Base-by-base conservation (phyloP, 2,888 invertebrate genomes). In the Seira musarum region DNA sequence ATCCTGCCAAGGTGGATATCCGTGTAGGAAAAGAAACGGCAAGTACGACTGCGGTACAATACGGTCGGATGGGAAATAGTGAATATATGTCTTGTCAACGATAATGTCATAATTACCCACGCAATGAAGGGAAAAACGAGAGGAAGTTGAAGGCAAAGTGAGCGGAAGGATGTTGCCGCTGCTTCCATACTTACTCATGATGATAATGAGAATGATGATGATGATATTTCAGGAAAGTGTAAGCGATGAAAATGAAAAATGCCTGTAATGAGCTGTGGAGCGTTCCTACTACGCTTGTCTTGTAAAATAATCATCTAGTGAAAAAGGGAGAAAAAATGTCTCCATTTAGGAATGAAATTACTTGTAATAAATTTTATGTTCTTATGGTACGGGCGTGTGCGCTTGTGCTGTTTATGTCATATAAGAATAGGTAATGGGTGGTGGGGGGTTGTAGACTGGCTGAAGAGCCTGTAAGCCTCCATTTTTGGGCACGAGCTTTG, bases 401-500 rank as follows among this genome's bases (percentile, higher is more conserved):
- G 64, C 25, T 8, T 49, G 49, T 25, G 24, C 30, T 8, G 21
- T 35, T 83, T 84, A 87, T 8, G 85, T 83, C 87, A 87, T 87
- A 81, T 83, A 87, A n/a, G 80, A 80, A 63, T 85, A 87, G 10
- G 83, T 80, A 60, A 87, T 84, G 10, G 85, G 85, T 1, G 86
- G 86, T 1, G 85, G 85, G 8, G 85, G 85, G 75, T 87, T 85
- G 75, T 87, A 87, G 10, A 84, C 85, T 1, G 87, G 87, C 65
- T 85, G 85, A 8, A 87, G 84, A 1, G 85, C 87, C 68, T 86
- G 85, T 5, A 87, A 63, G 13, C 86, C 86, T 10, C 85, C 83
- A 63, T 87, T 86, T 61, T 87, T 87, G 30, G 87, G 87, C 6
- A 87, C 87, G 10, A 87, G 84, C 24, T 84, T 81, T n/a, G 87